Evolutionary conservation across 2,888 invertebrate species (phyloP).

Genomic region (Hydraecia micacea): DNA sequence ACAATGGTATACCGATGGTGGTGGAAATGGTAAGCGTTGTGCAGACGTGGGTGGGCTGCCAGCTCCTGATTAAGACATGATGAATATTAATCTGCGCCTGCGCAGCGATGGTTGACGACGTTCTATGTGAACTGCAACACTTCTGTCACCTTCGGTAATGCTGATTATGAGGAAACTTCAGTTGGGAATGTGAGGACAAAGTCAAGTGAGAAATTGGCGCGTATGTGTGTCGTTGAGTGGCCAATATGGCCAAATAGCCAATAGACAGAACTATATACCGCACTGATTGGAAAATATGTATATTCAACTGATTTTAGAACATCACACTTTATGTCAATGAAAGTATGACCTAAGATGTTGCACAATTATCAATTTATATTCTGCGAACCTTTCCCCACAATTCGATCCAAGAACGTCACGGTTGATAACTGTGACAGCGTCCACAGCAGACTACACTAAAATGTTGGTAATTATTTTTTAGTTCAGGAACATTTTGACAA

Average conservation of each 20-base stretch:
- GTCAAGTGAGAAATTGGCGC: not conserved
- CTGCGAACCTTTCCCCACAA: not conserved
- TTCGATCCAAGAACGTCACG: not conserved
- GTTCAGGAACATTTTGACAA: constrained; percentile 38
- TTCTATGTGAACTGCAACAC: constrained; percentile 43
- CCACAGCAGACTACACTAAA: constrained; percentile 4
- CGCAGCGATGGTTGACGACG: constrained; percentile 49
- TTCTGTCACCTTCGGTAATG: constrained; percentile 45
- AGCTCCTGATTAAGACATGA: constrained; percentile 84
- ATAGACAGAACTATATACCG: not conserved
- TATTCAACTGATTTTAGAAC: not conserved
- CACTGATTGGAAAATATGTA: not conserved
- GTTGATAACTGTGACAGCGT: not conserved
- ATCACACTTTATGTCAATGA: not conserved
- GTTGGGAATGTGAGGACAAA: constrained; percentile 27
- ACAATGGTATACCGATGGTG: constrained; percentile 87
- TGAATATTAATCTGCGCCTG: constrained; percentile 84
- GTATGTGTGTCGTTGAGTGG: not conserved
- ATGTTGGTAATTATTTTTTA: constrained; percentile 12
- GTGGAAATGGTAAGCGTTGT: constrained; percentile 83
- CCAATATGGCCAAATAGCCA: not conserved
- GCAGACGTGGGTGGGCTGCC: constrained; percentile 88
- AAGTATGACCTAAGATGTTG: not conserved
- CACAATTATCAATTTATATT: not conserved
- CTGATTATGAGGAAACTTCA: constrained; percentile 46